These are phyloP conservation scores for Drosophila mimetica DNA, from an alignment of 2,888 invertebrate species.

Conservation along the genomic window DNA sequence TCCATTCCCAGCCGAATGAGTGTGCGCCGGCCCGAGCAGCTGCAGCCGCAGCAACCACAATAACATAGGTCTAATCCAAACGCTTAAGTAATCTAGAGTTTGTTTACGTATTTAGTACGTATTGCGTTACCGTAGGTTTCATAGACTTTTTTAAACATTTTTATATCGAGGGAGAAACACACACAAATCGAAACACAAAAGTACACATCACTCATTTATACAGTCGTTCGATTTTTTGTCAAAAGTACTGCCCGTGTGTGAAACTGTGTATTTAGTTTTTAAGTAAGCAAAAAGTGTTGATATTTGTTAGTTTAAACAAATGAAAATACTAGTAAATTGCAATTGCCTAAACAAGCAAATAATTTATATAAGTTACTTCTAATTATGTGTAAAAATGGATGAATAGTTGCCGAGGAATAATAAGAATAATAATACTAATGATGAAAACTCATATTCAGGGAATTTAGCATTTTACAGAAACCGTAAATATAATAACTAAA, in stretches of 20 bases:
- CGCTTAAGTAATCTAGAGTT: constrained; percentile 56
- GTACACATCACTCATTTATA: constrained; percentile 54
- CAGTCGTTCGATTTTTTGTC: constrained; percentile 60
- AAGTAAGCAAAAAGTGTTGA: constrained; percentile 62
- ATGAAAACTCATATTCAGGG: constrained; percentile 83
- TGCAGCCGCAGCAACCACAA: constrained; percentile 66
- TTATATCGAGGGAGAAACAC: constrained; percentile 57
- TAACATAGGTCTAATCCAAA: constrained; percentile 65
- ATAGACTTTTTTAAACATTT: constrained; percentile 65
- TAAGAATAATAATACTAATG: constrained; percentile 52
- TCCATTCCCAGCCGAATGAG: constrained; percentile 82
- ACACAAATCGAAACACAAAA: constrained; percentile 39
- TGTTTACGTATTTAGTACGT: constrained; percentile 67
- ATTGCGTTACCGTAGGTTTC: constrained; percentile 72
- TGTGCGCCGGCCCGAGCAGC: constrained; percentile 72
- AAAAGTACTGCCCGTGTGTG: constrained; percentile 72
- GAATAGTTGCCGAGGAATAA: constrained; percentile 21
- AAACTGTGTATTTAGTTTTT: constrained; percentile 56
- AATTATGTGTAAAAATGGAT: constrained; percentile 41
- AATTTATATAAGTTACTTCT: constrained; percentile 57
- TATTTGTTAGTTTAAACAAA: constrained; percentile 53
- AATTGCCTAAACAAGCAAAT: constrained; percentile 38
- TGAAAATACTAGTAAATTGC: constrained; percentile 46
- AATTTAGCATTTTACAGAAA: constrained; percentile 83
- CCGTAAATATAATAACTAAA: constrained; percentile 48